A percentile compares a stretch with the other conserved stretches of the same genome.
These are phyloP conservation scores for Drosophila aldrichi DNA, from an alignment of 2,888 invertebrate species.

Conservation along the genomic window DNA sequence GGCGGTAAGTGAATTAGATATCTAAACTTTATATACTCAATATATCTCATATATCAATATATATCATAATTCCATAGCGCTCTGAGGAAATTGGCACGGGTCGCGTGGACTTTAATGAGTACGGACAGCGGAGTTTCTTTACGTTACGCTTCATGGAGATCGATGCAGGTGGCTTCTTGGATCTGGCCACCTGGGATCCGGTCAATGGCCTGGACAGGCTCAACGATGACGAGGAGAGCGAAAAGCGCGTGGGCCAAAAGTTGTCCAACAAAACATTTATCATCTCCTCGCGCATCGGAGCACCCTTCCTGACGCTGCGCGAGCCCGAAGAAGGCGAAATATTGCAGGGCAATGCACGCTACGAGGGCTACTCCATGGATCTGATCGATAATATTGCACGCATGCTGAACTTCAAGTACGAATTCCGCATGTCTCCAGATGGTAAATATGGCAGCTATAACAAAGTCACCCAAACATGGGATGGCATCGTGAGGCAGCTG, in stretches of 20 bases:
- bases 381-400: constrained; percentile 93
- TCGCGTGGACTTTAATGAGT: constrained; percentile 83
- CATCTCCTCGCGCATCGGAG: constrained; percentile 90
- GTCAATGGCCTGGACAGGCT: constrained; percentile 85
- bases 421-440: constrained; percentile 90
- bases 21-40: too few relatives aligned
- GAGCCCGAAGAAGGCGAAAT: constrained; percentile 87
- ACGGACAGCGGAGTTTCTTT: constrained; percentile 90
- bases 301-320: constrained; percentile 89
- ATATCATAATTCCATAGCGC: constrained; percentile 61
- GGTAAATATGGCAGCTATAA: constrained; percentile 90
- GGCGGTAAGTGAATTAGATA: constrained; percentile 85
- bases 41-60: not conserved
- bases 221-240: constrained; percentile 87
- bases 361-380: constrained; percentile 96
- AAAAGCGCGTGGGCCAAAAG: constrained; percentile 85
- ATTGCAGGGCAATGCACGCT: constrained; percentile 90
- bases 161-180: constrained; percentile 87
- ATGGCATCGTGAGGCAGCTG: constrained; percentile 91
- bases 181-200: constrained; percentile 86
- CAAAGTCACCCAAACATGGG: constrained; percentile 90
- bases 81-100: constrained; percentile 83
- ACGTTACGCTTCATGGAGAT: constrained; percentile 89
- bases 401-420: constrained; percentile 89
- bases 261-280: constrained; percentile 89